A percentile compares a stretch with the other conserved stretches of the same genome.
phyloP scores from a whole-genome alignment of 2,113 vertebrate species.

The Sinocyclocheilus maitianheensis region DNA sequence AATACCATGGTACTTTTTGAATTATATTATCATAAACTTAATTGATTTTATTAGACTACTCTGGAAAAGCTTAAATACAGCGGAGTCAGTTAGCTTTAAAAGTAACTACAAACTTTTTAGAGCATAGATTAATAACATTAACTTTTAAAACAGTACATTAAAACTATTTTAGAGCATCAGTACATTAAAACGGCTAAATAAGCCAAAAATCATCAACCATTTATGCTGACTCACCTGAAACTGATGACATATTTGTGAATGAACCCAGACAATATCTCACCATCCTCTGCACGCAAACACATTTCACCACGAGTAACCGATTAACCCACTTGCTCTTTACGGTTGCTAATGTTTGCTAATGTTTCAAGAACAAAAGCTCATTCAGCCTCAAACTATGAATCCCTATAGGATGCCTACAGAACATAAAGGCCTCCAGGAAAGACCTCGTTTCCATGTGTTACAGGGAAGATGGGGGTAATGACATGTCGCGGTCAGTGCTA shows the following conservation, averaged over 20 bases:
- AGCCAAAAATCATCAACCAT: background rate
- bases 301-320: background rate
- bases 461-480: constrained; percentile 14
- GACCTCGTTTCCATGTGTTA: background rate
- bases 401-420: background rate
- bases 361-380: constrained; percentile 30
- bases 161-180: background rate
- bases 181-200: background rate
- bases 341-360: constrained; percentile 22
- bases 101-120: background rate
- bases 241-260: background rate
- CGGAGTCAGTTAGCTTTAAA: background rate
- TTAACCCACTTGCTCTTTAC: background rate
- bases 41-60: background rate
- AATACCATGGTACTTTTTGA: background rate
- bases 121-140: background rate
- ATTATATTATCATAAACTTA: background rate
- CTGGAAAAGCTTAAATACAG: background rate
- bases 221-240: constrained; percentile 6
- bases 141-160: background rate
- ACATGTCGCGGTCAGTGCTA: background rate
- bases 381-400: constrained; percentile 1
- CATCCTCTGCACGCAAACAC: background rate
- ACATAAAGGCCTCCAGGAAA: background rate
- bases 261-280: background rate